Evolutionary conservation across 1,140 invertebrate genomes (phyloP), one percentile per base, ranked within the genome.

Genomic region (Drosophila tristis): DNA sequence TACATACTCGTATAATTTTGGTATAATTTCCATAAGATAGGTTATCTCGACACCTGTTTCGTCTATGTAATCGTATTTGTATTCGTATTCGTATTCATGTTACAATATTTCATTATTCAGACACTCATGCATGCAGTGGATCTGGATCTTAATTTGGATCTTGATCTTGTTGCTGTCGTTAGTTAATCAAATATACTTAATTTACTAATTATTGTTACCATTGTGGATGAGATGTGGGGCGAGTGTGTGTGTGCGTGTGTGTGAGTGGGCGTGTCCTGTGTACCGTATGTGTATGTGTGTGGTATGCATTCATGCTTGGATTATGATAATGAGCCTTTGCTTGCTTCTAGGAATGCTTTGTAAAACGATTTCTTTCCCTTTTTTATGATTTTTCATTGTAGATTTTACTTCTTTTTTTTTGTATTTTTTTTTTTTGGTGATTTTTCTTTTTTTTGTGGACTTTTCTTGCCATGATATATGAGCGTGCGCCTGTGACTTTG

Each of bases 171-270:
- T 45, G 15, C 11, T 9, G 26, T 53, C 23, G 13, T 29, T 76
- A 59, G 45, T 78, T 82, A 77, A 74, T 80, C 74, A 58, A 74
- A 77, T 84, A 80, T 63, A 49, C 85, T 90, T 90, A 90, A 57
- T 70, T 65, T 51, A 76, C 86, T 90, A 90, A 85, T 90, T 90
- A 90, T 90, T 90, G 86, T 90, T 90, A 90, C 86, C 86, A 86
- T 90, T 90, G 80, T 89, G 77, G 86, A 90, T 90, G 86, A 78
- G 78, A 85, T 85, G 80, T 90, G 44, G 61, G 64, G 43, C 54
- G 50, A 59, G 43, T 31, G 60, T 51, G 56, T 80, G 49, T 16
- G n/a, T n/a, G 43, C 26, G 60, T 51, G 56, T 80, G 20, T 67
- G 15, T 68, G 57, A 73, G 35, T 71, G 7, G 44, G 47, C 29